Percentiles rank a stretch among this genome's conserved stretches.
phyloP scores from a whole-genome alignment of 1,140 invertebrate species.

The Notospermus geniculatus region DNA sequence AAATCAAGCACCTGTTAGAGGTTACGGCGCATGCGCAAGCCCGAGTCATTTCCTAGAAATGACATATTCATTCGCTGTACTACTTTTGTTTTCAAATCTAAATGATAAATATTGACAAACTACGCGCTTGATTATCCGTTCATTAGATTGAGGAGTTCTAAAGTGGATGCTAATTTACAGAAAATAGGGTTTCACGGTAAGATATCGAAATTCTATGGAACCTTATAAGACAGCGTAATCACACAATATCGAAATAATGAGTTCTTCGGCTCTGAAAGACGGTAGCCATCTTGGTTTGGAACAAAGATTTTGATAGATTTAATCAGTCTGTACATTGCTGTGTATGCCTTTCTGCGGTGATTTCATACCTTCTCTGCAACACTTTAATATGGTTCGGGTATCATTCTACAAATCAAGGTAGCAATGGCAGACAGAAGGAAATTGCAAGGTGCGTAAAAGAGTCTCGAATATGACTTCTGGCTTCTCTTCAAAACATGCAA shows the following conservation, averaged over 20 bases:
- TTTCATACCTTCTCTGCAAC: background rate
- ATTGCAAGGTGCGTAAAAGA: conserved; percentile 81
- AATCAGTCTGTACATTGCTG: conserved; percentile 56
- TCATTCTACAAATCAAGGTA: conserved; percentile 79
- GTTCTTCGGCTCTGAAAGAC: conserved; percentile 22
- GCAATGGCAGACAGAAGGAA: conserved; percentile 98
- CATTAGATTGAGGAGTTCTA: no score
- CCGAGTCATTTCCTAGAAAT: no score
- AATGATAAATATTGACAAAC: no score
- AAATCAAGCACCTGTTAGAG: no score
- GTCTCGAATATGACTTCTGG: background rate
- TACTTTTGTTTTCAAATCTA: no score
- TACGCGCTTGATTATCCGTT: no score
- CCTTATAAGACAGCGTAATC: no score
- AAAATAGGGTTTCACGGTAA: no score
- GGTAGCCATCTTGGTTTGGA: conserved; percentile 51
- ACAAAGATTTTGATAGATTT: conserved; percentile 55
- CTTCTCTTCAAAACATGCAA: background rate
- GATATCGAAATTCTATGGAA: no score
- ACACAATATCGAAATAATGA: conserved; percentile 9
- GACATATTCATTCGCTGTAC: no score
- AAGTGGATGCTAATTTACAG: no score
- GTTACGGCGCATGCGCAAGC: no score
- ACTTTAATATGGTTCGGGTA: conserved; percentile 81
- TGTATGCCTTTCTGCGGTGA: conserved; percentile 13